Evolutionary conservation across 2,797 vertebrate genomes (phyloP), one percentile per base, ranked within the genome.

Genomic region (Hylomyscus alleni): DNA sequence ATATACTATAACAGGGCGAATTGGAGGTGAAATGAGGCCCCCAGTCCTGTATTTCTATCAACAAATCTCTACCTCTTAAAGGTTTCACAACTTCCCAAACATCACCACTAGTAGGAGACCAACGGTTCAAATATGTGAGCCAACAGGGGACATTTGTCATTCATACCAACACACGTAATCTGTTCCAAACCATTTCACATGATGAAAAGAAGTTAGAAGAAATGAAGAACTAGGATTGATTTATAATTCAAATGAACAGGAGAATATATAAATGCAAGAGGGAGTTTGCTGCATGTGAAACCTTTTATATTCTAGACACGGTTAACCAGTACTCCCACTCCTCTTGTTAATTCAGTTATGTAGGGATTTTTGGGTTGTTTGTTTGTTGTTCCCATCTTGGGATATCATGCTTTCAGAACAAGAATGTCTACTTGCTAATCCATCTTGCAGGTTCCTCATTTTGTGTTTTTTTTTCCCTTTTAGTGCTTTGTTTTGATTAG

Each of bases 401-500:
- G 11, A 12, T 58, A 50, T 24, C 19, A 67, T 6, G 0, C 44
- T 67, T 67, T 22, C 10, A 85, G 60, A 29, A 6, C 10, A 50
- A n/a, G 17, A 34, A 67, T 10, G 1, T 34, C 31, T 67, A n/a
- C 17, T 31, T 50, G 19, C 11, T 50, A 22, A 67, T 1, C 3
- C 44, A 85, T 67, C 62, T 67, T n/a, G 6, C 11, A 13, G 19
- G 17, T 50, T 65, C 19, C 10, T 87, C 6, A 65, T 56, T 90
- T 17, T 69, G 6, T 3, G 17, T 44, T 44, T 0, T 31, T 19
- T n/a, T 20, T 67, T 29, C 1, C 1, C 0, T 44, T 44, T 78
- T 89, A 67, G 37, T 60, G n/a, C 22, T 78, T 90, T 84, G 29
- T 78, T 96, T 44, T 56, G 26, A 91, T 90, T 56, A 47, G 2